Percentiles rank a stretch among this genome's conserved stretches.
phyloP scores from a whole-genome alignment of 2,113 vertebrate species.

The Petaurus breviceps region DNA sequence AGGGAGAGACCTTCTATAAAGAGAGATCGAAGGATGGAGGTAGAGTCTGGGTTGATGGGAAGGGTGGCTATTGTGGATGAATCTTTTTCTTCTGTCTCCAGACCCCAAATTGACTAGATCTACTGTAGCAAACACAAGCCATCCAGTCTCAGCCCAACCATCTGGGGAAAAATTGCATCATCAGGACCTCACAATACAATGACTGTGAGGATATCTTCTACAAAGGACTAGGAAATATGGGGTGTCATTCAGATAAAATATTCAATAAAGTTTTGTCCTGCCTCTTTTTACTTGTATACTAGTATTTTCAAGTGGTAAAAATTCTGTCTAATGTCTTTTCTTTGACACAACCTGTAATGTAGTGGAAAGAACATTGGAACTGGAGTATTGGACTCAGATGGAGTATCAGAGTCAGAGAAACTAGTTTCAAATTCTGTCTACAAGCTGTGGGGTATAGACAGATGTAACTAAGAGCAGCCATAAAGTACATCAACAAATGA shows the following conservation, averaged over 20 bases:
- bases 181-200: background rate
- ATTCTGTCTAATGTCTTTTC: background rate
- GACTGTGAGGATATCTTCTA: background rate
- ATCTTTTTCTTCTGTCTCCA: slow-evolving; percentile 40
- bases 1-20: background rate
- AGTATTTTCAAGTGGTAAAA: background rate
- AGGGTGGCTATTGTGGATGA: background rate
- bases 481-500: background rate
- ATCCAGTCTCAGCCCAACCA: background rate
- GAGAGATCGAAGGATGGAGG: background rate
- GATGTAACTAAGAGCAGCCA: background rate
- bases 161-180: slow-evolving; percentile 35
- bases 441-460: background rate
- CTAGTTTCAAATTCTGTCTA: background rate
- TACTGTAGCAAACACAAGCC: slow-evolving; percentile 8
- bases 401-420: background rate
- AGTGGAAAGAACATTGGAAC: background rate
- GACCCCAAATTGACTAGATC: slow-evolving; percentile 60
- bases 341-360: background rate
- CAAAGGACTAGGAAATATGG: background rate
- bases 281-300: background rate
- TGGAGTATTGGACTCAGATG: background rate
- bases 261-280: slow-evolving; percentile 16
- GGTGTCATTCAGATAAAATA: slow-evolving; percentile 18
- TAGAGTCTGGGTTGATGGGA: background rate